Conservation (phyloP, 2,797 vertebrate species). For the Gambelia wislizenii region DNA sequence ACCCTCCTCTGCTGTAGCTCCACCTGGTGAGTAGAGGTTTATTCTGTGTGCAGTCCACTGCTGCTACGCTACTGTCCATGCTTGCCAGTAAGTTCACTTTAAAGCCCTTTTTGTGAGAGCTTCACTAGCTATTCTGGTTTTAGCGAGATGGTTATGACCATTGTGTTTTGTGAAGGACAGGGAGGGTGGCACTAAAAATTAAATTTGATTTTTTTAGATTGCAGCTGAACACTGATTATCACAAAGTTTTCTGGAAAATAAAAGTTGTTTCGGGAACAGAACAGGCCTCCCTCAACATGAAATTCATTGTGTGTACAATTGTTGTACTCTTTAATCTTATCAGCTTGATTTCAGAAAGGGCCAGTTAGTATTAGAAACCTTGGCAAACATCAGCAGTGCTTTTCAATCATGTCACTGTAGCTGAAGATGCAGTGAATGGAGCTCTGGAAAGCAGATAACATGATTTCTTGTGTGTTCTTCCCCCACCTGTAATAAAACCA, state of each 20-base stretch:
- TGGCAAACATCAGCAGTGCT: not conserved
- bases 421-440: not conserved
- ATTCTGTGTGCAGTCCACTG: not conserved
- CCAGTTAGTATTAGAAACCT: not conserved
- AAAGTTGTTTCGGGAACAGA: not conserved
- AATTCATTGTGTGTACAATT: not conserved
- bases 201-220: not conserved
- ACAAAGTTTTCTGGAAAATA: not conserved
- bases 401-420: not conserved
- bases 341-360: not conserved
- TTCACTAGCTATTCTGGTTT: no score
- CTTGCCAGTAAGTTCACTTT: no score
- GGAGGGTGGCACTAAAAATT: not conserved
- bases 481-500: not conserved
- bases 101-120: not conserved
- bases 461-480: not conserved
- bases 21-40: not conserved
- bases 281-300: no score
- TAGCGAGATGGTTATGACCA: not conserved
- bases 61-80: not conserved
- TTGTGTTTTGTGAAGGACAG: not conserved
- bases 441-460: not conserved
- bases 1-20: no score
- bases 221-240: no score
- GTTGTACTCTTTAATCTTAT: not conserved